Conservation (phyloP, 2,113 vertebrate genomes). For the Argyrosomus japonicus region DNA sequence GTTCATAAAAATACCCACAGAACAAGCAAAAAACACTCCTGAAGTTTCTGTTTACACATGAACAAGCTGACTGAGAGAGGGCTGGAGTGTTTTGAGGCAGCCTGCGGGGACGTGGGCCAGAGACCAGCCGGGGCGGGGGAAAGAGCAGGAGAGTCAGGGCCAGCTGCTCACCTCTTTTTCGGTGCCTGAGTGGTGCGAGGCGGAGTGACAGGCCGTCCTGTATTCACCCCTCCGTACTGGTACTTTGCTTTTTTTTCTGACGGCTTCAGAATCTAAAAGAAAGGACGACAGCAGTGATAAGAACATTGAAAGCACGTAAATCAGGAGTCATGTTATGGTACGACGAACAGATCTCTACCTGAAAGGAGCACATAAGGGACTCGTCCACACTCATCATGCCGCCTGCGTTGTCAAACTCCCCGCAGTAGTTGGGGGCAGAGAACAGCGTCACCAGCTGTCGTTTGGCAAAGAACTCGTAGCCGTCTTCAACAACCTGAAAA, state of each 20-base stretch:
- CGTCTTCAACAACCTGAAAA: slow-evolving; percentile 93
- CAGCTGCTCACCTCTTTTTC: slow-evolving; percentile 94
- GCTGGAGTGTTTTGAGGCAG: slow-evolving; percentile 65
- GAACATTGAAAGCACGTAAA: not conserved
- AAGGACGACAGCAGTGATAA: not conserved
- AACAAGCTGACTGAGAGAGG: slow-evolving; percentile 65
- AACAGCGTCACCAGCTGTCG: slow-evolving; percentile 95
- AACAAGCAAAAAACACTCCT: slow-evolving; percentile 70
- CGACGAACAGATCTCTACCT: slow-evolving; percentile 80
- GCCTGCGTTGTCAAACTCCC: slow-evolving; percentile 96
- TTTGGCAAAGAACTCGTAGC: slow-evolving; percentile 97
- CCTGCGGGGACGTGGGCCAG: slow-evolving; percentile 48
- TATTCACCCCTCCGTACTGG: slow-evolving; percentile 94
- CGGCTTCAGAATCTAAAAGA: slow-evolving; percentile 92
- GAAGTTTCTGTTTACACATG: slow-evolving; percentile 61
- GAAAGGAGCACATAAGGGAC: slow-evolving; percentile 97
- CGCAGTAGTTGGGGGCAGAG: slow-evolving; percentile 95
- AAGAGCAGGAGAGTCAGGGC: slow-evolving; percentile 37
- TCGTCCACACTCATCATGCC: slow-evolving; percentile 98
- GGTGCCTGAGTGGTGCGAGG: slow-evolving; percentile 94
- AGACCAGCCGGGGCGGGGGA: slow-evolving; percentile 10
- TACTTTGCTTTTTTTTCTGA: slow-evolving; percentile 98
- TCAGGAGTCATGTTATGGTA: not conserved
- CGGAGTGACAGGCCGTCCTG: slow-evolving; percentile 93
- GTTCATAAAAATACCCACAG: slow-evolving; percentile 75